Base-by-base conservation (phyloP, 2,797 vertebrate genomes). In the Sylvia borin region DNA sequence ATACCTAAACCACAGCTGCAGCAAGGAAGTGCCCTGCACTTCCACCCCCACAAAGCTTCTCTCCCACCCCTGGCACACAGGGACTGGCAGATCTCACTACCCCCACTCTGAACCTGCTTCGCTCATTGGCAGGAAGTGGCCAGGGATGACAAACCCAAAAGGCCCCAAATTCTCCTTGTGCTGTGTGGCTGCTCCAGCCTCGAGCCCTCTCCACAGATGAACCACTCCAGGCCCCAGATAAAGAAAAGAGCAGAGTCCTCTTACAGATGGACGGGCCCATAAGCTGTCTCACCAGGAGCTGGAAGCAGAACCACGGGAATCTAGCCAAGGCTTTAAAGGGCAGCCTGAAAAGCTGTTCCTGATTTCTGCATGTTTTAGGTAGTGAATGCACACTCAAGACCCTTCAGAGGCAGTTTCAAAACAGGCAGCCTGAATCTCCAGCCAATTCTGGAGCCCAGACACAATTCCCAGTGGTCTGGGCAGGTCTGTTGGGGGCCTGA, bases 271-370 rank as follows among this genome's bases (percentile, higher is more conserved):
- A 95, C 14, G 6, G 88, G 67, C 93, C 95, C 92, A 90, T 88
- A 81, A 95, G 95, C 88, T 9, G 27, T 25, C 93, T 85, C 94
- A 75, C 70, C 90, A 96, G 94, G 95, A 95, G 93, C 92, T 96
- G 95, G 93, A 96, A 91, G 60, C 79, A 92, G 73, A 93, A 78
- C 51, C 70, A 60, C 1, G 13, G 96, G 90, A 94, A 94, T 58
- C 60, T 6, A 85, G 95, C 95, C 94, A 94, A 95, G 79, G 77
- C 67, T 86, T 81, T 92, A 91, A 96, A 95, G 91, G 94, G 95
- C 93, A 96, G 54, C 91, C 86, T 92, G 89, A 84, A 96, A 93
- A 97, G 93, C 94, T 97, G 95, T 81, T 95, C 90, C 51, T 57
- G 51, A 54, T 84, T 93, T 81, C 90, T 93, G 77, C 70, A 70